Evolutionary conservation across 2,113 vertebrate genomes (phyloP), one percentile per base, ranked within the genome.

Genomic region (Indicator maculatus): DNA sequence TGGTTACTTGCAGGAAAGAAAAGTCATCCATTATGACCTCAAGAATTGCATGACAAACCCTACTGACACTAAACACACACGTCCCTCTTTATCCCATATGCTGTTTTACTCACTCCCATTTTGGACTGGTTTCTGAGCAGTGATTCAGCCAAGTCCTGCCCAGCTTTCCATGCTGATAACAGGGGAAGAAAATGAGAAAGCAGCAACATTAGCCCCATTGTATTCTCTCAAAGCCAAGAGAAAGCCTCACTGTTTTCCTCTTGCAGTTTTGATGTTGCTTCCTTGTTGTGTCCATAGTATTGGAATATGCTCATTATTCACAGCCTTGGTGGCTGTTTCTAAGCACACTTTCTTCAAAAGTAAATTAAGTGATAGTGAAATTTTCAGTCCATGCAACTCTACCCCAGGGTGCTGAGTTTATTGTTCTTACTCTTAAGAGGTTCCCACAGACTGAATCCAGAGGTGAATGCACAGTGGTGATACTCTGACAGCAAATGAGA

Each of bases 121-220:
- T 91, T 70, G 88, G 83, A 71, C 71, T 83, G 89, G 74, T 80
- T 95, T 95, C 91, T 91, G 61, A 94, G 86, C 53, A 41, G 73
- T 89, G 78, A 95, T 92, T 96, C 90, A 93, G 72, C 73, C 47
- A n/a, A 80, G 83, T 39, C 74, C 77, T 92, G 81, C 44, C 90
- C 75, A 66, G 79, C 65, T 88, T 92, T 94, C 91, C 63, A 33
- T 65, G 61, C 16, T 86, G 93, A 90, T 93, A 88, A 55, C 58
- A 91, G 12, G 76, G 64, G 86, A 44, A 83, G 74, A 90, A 92
- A 87, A 89, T 85, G 92, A 89, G 77, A 93, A 91, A 83, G 69
- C 52, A 91, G 39, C 27, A 90, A 79, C 65, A 89, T 86, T 84
- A 83, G 60, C 58, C 45, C 82, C 56, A 85, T 88, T 87, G 80